Evolutionary conservation across 2,888 invertebrate species (phyloP).

Genomic region (Cataglyphis cursor): DNA sequence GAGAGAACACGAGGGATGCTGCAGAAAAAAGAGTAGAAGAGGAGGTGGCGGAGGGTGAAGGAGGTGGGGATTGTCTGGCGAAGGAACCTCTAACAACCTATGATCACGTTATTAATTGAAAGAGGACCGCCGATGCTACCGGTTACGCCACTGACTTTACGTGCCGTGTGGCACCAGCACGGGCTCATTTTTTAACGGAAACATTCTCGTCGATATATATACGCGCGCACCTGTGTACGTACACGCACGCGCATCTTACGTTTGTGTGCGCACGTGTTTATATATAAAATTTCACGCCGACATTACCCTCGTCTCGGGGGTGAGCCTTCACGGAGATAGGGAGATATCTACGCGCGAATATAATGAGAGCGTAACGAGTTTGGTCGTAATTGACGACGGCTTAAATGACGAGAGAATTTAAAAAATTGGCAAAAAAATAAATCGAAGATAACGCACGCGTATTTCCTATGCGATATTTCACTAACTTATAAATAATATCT

Average conservation of each 20-base stretch:
- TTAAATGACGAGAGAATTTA: constrained; percentile 24
- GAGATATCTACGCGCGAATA: constrained; percentile 46
- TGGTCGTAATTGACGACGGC: constrained; percentile 48
- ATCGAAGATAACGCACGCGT: neutral
- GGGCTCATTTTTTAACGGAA: constrained; percentile 74
- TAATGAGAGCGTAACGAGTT: constrained; percentile 54
- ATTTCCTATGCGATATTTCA: neutral
- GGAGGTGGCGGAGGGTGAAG: constrained; percentile 56
- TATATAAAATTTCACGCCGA: constrained; percentile 29
- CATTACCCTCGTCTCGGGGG: constrained; percentile 37
- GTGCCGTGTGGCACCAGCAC: constrained; percentile 72
- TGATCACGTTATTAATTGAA: constrained; percentile 86
- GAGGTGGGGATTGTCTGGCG: constrained; percentile 76
- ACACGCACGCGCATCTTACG: neutral
- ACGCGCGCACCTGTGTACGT: constrained; percentile 5
- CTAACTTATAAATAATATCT: neutral
- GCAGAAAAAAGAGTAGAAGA: constrained; percentile 41
- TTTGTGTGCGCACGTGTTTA: neutral
- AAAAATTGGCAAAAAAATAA: constrained; percentile 1
- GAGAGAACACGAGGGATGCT: constrained; percentile 42
- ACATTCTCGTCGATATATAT: constrained; percentile 72
- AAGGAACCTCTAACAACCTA: constrained; percentile 83
- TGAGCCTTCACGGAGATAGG: constrained; percentile 44
- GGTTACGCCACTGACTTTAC: constrained; percentile 80
- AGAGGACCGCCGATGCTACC: constrained; percentile 84